phyloP scores from a whole-genome alignment of 2,113 vertebrate species.

The Cinclus cinclus region DNA sequence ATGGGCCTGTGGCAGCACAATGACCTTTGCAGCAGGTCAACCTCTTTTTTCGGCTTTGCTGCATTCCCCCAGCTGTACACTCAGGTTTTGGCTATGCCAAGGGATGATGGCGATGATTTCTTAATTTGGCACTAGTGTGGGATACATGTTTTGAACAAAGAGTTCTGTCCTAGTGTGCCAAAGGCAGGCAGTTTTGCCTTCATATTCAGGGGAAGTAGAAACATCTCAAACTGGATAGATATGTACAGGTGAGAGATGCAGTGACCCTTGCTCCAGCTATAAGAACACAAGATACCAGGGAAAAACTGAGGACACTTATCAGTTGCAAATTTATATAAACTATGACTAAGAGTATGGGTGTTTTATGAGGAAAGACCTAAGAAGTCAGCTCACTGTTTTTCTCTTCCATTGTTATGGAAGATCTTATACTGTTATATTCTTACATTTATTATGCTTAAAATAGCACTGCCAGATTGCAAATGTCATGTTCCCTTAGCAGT shows the following conservation, averaged over 20 bases:
- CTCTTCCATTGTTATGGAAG: conserved; percentile 4
- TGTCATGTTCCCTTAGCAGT: conserved; percentile 18
- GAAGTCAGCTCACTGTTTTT: neutral
- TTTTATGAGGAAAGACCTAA: neutral
- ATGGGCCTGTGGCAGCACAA: neutral
- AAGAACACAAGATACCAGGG: neutral
- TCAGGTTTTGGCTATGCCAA: neutral
- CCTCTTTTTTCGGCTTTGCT: neutral
- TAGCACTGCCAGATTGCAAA: conserved; percentile 45
- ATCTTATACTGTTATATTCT: neutral
- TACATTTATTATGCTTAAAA: conserved; percentile 19
- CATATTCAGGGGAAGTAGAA: neutral
- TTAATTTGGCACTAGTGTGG: neutral
- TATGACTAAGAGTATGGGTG: neutral
- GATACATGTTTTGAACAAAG: neutral
- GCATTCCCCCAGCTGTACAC: fast-evolving
- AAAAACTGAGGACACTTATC: neutral
- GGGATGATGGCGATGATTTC: neutral
- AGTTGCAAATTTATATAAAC: neutral
- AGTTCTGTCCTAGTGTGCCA: neutral
- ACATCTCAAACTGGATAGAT: neutral
- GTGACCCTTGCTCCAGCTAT: neutral
- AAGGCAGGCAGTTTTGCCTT: neutral
- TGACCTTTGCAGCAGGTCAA: neutral
- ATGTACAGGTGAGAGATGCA: neutral